These are phyloP conservation scores for Diorhabda carinulata DNA, from an alignment of 1,140 invertebrate genomes.

Conservation along the genomic window DNA sequence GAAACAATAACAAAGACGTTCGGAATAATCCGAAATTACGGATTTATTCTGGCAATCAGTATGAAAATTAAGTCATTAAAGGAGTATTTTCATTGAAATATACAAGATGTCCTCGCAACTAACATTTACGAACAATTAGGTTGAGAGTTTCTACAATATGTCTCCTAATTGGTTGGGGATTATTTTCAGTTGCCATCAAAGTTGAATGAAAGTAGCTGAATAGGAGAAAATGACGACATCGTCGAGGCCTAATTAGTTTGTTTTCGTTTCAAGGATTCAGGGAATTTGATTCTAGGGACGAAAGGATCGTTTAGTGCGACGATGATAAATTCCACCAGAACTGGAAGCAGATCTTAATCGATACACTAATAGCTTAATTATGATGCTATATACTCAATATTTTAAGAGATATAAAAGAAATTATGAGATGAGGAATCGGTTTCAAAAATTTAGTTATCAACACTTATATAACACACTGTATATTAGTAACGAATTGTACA, in stretches of 20 bases:
- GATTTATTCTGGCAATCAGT: constrained; percentile 20
- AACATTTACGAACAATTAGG: constrained; percentile 18
- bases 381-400: too few relatives aligned
- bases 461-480: too few relatives aligned
- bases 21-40: constrained; percentile 13
- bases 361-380: too few relatives aligned
- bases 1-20: constrained; percentile 5
- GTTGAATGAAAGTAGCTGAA: constrained; percentile 9
- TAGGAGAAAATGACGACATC: constrained; percentile 11
- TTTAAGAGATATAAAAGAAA: too few relatives aligned
- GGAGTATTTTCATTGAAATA: constrained; percentile 19
- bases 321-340: too few relatives aligned
- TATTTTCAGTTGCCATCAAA: constrained; percentile 16
- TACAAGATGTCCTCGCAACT: constrained; percentile 5
- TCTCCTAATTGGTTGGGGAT: constrained; percentile 13
- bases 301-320: neutral
- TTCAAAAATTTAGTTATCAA: too few relatives aligned
- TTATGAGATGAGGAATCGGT: too few relatives aligned
- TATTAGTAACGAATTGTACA: too few relatives aligned
- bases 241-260: constrained; percentile 9
- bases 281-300: neutral
- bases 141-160: constrained; percentile 8
- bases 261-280: constrained; percentile 4
- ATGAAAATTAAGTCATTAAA: constrained; percentile 14
- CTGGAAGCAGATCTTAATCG: too few relatives aligned